Evolutionary conservation across 2,888 invertebrate species (phyloP), one percentile per base, ranked within the genome.

Genomic region (Zele albiditarsus): DNA sequence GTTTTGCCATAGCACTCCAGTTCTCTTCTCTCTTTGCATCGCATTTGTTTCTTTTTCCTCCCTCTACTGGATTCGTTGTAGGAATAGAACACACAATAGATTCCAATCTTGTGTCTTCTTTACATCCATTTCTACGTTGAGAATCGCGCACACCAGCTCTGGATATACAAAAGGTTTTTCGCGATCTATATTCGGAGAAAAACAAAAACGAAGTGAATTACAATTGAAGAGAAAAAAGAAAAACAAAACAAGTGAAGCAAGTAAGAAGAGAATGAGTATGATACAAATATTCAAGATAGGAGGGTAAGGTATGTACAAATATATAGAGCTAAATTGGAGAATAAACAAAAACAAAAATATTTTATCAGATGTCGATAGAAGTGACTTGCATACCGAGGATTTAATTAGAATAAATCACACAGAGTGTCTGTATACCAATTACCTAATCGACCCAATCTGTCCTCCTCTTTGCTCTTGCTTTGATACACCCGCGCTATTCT

Each of bases 381-480:
- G 67, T 66, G 71, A 70, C 68, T 66, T 78, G 78, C 78, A 74
- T 76, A 77, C 68, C 77, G 78, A 77, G 57, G 65, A 73, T 76
- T 81, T 79, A 82, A 84, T 85, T 82, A 82, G 84, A 84, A 85
- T 81, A 80, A 84, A 86, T 86, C 84, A 83, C 80, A 78, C 75
- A 71, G 78, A 81, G 81, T 80, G 80, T 83, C 80, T 75, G 69
- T 73, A 73, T 79, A 72, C 77, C 75, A 71, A 78, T 66, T 76
- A 77, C 71, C 67, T 74, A 77, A 80, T 82, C 82, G 82, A 82
- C 79, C 74, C 77, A 78, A 74, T 80, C 82, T 83, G 83, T 85
- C 62, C 60, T 73, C 78, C 71, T 68, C 62, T 73, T 69, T 73
- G 73, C 71, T 73, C 66, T 77, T 78, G 77, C 27, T 31, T 27